Evolutionary conservation across 2,888 invertebrate species (phyloP).

Genomic region (Ecliptopera silaceata): DNA sequence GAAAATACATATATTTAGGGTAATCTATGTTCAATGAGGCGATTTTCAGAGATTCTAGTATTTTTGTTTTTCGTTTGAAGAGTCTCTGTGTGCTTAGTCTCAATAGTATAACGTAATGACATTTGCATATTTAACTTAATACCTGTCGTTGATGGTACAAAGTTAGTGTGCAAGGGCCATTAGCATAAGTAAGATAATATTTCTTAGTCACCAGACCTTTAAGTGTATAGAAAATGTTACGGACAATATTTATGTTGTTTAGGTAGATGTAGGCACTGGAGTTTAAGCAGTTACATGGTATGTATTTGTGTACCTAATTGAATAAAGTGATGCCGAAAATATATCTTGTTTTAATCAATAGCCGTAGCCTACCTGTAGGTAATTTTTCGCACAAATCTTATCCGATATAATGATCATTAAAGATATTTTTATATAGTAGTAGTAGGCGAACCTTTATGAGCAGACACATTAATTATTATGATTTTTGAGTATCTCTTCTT

Average conservation of each 20-base stretch:
- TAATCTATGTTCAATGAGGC: not conserved
- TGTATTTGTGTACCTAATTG: constrained; percentile 75
- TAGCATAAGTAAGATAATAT: constrained; percentile 32
- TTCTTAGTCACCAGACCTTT: constrained; percentile 66
- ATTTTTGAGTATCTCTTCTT: too few species aligned
- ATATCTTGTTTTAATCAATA: constrained; percentile 32
- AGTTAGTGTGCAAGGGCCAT: constrained; percentile 10
- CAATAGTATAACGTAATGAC: not conserved
- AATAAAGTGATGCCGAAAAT: constrained; percentile 73
- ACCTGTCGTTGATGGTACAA: not conserved
- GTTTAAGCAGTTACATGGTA: constrained; percentile 80
- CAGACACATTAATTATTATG: too few species aligned
- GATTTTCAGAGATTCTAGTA: not conserved
- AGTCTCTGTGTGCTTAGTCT: not conserved
- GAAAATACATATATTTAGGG: constrained; percentile 3
- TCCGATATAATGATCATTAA: too few species aligned
- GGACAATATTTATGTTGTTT: constrained; percentile 81
- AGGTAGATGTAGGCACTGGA: constrained; percentile 81
- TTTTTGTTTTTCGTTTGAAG: not conserved
- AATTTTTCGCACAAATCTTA: too few species aligned
- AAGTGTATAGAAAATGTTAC: constrained; percentile 72
- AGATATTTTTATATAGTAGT: too few species aligned
- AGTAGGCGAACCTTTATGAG: too few species aligned
- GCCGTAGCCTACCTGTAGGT: too few species aligned
- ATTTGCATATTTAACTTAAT: not conserved